Percentiles rank a stretch among this genome's conserved stretches.
Evolutionary conservation across 1,140 invertebrate genomes (phyloP).

Genomic region (Drosophila biarmipes): DNA sequence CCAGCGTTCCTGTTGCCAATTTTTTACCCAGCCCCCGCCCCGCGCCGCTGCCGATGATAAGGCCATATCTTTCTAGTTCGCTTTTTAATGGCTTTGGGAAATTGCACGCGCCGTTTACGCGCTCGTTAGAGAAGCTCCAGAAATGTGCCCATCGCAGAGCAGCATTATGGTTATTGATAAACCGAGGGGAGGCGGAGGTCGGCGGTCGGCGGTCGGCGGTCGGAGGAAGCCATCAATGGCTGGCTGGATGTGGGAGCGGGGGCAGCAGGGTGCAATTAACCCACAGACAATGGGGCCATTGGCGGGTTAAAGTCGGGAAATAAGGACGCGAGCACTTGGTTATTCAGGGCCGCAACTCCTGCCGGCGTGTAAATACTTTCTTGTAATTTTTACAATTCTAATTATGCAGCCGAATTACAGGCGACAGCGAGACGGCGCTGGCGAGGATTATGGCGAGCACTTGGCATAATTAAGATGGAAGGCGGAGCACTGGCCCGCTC

Average conservation of each 20-base stretch:
- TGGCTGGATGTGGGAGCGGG: neutral
- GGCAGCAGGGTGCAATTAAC: conserved; percentile 29
- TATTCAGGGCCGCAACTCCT: neutral
- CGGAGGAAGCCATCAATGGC: conserved; percentile 39
- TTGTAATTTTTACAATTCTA: conserved; percentile 74
- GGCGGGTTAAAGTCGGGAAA: conserved; percentile 3
- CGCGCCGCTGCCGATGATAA: neutral
- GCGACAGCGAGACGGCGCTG: conserved; percentile 37
- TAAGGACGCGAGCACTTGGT: neutral
- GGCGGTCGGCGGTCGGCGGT: neutral
- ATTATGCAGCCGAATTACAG: conserved; percentile 80
- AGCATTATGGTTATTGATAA: conserved; percentile 80
- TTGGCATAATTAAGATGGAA: conserved; percentile 77
- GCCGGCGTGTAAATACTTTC: conserved; percentile 51
- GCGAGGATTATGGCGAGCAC: conserved; percentile 54
- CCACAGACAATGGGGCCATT: conserved; percentile 30
- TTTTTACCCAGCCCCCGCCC: conserved; percentile 32
- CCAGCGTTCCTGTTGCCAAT: conserved; percentile 77
- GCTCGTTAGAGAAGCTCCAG: conserved; percentile 70
- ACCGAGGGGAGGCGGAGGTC: conserved; percentile 8
- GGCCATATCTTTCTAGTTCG: conserved; percentile 36
- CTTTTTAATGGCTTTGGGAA: conserved; percentile 80
- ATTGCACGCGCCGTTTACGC: conserved; percentile 79
- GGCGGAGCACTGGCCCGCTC: neutral
- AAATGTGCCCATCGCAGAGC: conserved; percentile 46